phyloP scores from a whole-genome alignment of 2,113 vertebrate genomes.

The Syngnathus scovelli region DNA sequence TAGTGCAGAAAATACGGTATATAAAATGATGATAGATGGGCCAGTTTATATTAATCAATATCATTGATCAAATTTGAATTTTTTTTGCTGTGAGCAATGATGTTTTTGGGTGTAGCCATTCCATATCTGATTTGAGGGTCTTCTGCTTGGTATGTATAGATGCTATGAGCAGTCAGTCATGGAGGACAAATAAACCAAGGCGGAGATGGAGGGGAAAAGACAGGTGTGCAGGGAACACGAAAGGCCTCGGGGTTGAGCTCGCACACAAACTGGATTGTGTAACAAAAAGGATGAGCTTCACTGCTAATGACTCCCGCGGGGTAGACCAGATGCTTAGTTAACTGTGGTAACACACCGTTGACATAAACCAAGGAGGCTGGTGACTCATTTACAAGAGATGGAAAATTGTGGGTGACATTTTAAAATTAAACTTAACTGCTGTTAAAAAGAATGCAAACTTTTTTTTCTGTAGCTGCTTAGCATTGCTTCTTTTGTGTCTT shows the following conservation, averaged over 20 bases:
- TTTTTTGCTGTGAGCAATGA: constrained; percentile 30
- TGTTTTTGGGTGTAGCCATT: constrained; percentile 47
- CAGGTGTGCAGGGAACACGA: constrained; percentile 54
- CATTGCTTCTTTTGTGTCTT: background rate
- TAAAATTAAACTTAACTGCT: constrained; percentile 40
- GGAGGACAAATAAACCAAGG: constrained; percentile 19
- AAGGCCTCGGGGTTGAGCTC: constrained; percentile 55
- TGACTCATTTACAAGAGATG: constrained; percentile 57
- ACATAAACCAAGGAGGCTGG: constrained; percentile 29
- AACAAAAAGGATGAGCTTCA: constrained; percentile 69
- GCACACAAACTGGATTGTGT: constrained; percentile 58
- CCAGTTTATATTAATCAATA: constrained; percentile 23
- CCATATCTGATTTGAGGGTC: constrained; percentile 19
- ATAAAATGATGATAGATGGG: constrained; percentile 45
- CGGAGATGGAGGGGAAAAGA: constrained; percentile 29
- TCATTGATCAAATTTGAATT: constrained; percentile 18
- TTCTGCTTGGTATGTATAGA: too few relatives aligned
- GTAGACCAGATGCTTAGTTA: constrained; percentile 58
- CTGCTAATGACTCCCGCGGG: constrained; percentile 68
- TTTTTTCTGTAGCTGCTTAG: constrained; percentile 1
- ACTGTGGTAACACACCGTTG: constrained; percentile 24
- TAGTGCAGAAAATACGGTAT: too few relatives aligned
- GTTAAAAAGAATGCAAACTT: constrained; percentile 25
- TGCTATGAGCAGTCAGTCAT: constrained; percentile 26
- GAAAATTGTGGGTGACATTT: constrained; percentile 48